Evolutionary conservation across 2,113 vertebrate genomes (phyloP).

Genomic region (Alligator mississippiensis): DNA sequence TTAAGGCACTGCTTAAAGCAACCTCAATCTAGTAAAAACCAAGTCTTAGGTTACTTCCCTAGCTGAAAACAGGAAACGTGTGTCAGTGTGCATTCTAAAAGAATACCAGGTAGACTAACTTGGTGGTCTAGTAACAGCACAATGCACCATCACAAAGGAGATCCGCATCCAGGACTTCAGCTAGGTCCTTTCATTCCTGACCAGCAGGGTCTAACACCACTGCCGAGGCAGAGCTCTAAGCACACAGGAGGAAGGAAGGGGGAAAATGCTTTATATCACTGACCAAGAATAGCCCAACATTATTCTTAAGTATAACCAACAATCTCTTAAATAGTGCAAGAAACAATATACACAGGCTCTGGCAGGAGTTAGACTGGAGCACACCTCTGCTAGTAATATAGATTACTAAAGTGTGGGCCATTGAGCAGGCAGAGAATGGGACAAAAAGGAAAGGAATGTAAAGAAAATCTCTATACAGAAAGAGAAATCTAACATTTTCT

Average conservation of each 20-base stretch:
- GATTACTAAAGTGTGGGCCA: neutral
- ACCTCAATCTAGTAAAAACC: constrained; percentile 25
- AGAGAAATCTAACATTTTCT: neutral
- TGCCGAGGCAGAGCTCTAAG: neutral
- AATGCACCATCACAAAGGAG: neutral
- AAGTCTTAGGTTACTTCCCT: neutral
- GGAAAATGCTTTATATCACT: neutral
- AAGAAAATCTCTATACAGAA: neutral
- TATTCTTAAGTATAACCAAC: too few relatives aligned
- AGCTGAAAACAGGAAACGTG: neutral
- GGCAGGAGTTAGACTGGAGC: neutral
- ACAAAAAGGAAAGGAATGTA: neutral
- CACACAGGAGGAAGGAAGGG: neutral
- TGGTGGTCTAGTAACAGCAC: constrained; percentile 24
- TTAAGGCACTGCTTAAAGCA: neutral
- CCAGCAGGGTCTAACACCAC: neutral
- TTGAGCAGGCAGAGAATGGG: neutral
- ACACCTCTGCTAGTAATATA: neutral
- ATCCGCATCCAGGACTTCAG: constrained; percentile 41
- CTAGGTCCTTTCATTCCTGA: neutral
- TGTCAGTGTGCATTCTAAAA: neutral
- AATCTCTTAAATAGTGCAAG: neutral
- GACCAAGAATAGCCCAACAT: neutral
- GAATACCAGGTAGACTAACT: neutral
- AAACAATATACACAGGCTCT: accelerated